Evolutionary conservation across 2,797 vertebrate genomes (phyloP), one percentile per base, ranked within the genome.

Genomic region (Enteromius anoplus): DNA sequence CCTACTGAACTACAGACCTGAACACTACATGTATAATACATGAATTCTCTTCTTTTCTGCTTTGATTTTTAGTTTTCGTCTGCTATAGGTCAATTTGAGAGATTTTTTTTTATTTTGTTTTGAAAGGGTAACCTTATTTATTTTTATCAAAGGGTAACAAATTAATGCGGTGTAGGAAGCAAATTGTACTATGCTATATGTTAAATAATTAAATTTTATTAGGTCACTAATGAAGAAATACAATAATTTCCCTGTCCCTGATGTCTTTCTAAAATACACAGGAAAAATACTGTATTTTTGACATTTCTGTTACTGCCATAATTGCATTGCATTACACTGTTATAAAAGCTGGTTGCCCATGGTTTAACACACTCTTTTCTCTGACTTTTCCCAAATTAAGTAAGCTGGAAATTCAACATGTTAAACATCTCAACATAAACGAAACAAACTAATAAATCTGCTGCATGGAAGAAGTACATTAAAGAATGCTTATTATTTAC

Each of bases 11-110:
- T 23, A 21, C 29, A 68, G 11, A 66, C 26, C 47, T 78, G 55
- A 81, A 72, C 15, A 62, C 15, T 26, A 12, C 32, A 78, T 53
- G 2, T n/a, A 64, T 40, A 40, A 75, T 72, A 51, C 47, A 72
- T 72, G 9, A 72, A 51, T 51, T 32, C 9, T 42, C 73, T 23
- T 14, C 32, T 37, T 75, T 75, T 75, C 21, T 21, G 11, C 19
- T 58, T 7, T 62, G 7, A 40, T 53, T 79, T 53, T 51, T 1
- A 79, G 32, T 29, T 68, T 68, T 79, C 47, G 26, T 32, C 37
- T 40, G n/a, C 4, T 79, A 1, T 40, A 26, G 9, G 47, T 53
- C 9, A 62, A 1, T 62, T 2, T 26, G 42, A 29, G 14, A 45
- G 29, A 45, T 62, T 71, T 45, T 6, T 26, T 62, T 7, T 40